Evolutionary conservation across 1,140 invertebrate species (phyloP), one percentile per base, ranked within the genome.

Genomic region (Lepidurus couesii): DNA sequence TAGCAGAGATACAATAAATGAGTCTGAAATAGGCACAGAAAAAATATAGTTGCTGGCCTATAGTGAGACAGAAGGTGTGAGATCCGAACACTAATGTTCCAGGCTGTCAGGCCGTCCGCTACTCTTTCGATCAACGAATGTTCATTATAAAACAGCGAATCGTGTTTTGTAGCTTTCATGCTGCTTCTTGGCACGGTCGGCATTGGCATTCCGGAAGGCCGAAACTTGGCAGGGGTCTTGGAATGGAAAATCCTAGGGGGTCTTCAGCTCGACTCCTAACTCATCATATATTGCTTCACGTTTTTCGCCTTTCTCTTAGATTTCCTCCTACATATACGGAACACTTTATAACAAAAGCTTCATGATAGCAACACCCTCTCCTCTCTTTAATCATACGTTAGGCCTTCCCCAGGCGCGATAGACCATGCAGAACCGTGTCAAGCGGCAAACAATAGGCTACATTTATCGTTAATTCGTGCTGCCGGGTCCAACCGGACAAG

Each of bases 161-260:
- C 53, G 53, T 65, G 53, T 65, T 21, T 65, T 65, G 53, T 21
- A 65, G 53, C 53, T 65, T 34, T 65, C 53, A 65, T 21, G 53
- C 53, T 65, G 53, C 53, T 65, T 65, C 53, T 65, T 65, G 53
- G 53, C 53, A 65, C 53, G n/a, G 53, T 65, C 53, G 53, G 53
- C 53, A 65, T 65, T 65, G 53, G 53, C 53, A 65, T 65, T 65
- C 53, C 53, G 53, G 53, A 65, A 65, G 53, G 53, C 53, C 53
- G 53, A 65, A 65, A 65, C 53, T 65, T 65, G 53, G 53, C 53
- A 65, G 53, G 53, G 53, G 53, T 65, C 53, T 65, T 65, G 53
- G 53, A 65, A 65, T 65, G 53, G 53, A 65, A 65, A 65, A 65
- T 65, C 53, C 53, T 65, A 65, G 53, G 53, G 53, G 53, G 53